Evolutionary conservation across 2,113 vertebrate genomes (phyloP), one percentile per base, ranked within the genome.

Genomic region (Syngnathus scovelli): DNA sequence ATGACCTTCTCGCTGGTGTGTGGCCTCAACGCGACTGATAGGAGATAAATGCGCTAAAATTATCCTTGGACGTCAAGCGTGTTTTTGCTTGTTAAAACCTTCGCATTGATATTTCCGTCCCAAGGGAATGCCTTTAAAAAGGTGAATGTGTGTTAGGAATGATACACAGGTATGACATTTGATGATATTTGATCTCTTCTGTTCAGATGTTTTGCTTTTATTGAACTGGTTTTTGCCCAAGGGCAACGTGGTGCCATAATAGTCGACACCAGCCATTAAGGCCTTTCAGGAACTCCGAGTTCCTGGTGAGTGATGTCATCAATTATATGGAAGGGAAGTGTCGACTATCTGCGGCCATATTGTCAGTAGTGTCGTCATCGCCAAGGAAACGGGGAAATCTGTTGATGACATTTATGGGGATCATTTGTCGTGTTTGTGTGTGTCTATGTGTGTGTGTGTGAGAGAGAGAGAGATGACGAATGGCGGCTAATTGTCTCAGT

Each of bases 311-410:
- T 55, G 52, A 33, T 13, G 23, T 33, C 21, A 58, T 15, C 27
- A 33, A 33, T 58, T 15, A 18, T 36, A 18, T 13, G 6, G 11
- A 36, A 58, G 21, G 7, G 33, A 58, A 36, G 55, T 58, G 12
- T 15, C 55, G 7, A 15, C 2, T 36, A 58, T 16, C n/a, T n/a
- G 2, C 55, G 56, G 71, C 70, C 81, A 66, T 78, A 84, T 92
- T 91, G 86, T 89, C 90, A 91, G 66, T n/a, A 72, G 84, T 77
- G 76, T 85, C 79, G 71, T 71, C 58, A 75, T 91, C 66, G 82
- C 78, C 89, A 89, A 87, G 75, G 88, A 86, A 90, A 92, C 90
- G 73, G 5, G 77, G 56, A 56, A 78, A 75, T 83, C 88, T 83
- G 81, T 85, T 81, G 79, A 82, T 84, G 87, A 87, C 83, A 79